phyloP scores from a whole-genome alignment of 1,140 invertebrate genomes.

The Samia ricini region DNA sequence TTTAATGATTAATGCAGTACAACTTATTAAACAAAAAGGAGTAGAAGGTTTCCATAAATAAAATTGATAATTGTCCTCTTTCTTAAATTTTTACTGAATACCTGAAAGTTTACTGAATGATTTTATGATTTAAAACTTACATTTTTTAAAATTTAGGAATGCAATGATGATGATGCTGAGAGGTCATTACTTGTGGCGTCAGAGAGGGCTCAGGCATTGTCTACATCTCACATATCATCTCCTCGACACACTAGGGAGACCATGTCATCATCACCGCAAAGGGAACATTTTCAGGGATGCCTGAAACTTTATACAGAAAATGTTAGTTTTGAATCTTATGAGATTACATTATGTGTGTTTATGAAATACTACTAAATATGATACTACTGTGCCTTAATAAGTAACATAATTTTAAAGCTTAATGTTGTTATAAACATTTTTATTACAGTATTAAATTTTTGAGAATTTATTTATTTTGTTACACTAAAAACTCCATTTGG shows the following conservation, averaged over 20 bases:
- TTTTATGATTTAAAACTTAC: background rate
- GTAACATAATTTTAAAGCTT: too few relatives aligned
- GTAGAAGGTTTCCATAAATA: too few relatives aligned
- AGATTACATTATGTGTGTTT: background rate
- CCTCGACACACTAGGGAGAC: constrained; percentile 44
- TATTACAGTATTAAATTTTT: too few relatives aligned
- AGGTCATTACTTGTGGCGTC: constrained; percentile 68
- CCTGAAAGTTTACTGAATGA: too few relatives aligned
- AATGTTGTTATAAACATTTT: too few relatives aligned
- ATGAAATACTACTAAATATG: too few relatives aligned
- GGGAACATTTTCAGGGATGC: constrained; percentile 83
- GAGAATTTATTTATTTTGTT: too few relatives aligned
- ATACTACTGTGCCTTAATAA: background rate
- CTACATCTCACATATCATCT: constrained; percentile 49
- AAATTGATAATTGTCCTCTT: too few relatives aligned
- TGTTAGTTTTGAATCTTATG: constrained; percentile 59
- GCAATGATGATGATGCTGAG: constrained; percentile 78
- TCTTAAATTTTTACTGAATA: too few relatives aligned
- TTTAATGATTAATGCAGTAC: too few relatives aligned
- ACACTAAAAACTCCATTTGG: too few relatives aligned
- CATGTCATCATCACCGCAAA: constrained; percentile 73
- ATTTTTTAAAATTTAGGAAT: constrained; percentile 39
- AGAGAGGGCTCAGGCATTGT: constrained; percentile 57
- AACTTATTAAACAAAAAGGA: too few relatives aligned
- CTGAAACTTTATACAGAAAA: constrained; percentile 84